These are phyloP conservation scores for Anser cygnoides DNA, from an alignment of 2,113 vertebrate species.

Conservation along the genomic window DNA sequence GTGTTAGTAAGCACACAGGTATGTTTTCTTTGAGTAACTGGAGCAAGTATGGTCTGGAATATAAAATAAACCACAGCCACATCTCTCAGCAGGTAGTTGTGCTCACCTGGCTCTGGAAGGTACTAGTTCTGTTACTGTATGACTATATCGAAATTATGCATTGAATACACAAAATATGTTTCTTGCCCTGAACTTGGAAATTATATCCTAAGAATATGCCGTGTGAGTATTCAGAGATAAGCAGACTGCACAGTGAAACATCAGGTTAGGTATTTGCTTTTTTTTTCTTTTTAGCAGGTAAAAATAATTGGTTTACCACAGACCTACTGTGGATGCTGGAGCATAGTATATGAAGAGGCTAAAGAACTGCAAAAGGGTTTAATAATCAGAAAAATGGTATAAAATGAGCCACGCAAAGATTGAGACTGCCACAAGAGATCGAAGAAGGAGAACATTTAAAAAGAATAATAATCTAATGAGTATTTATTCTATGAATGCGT, in stretches of 20 bases:
- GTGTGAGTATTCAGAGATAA: background rate
- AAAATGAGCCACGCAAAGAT: fast-evolving
- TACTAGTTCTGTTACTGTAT: background rate
- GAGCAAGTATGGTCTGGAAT: background rate
- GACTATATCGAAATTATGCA: background rate
- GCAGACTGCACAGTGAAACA: background rate
- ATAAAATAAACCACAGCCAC: background rate
- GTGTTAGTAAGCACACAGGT: background rate
- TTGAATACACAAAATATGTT: background rate
- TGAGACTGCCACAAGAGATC: background rate
- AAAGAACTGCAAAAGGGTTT: background rate
- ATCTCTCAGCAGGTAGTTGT: background rate
- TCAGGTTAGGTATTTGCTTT: background rate
- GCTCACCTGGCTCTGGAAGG: background rate
- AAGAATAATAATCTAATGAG: background rate
- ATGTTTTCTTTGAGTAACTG: background rate
- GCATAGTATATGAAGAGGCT: background rate
- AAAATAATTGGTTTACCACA: background rate
- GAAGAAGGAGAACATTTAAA: background rate
- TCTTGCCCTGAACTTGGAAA: background rate
- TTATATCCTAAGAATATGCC: background rate
- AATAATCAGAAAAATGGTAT: background rate
- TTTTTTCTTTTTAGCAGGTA: background rate
- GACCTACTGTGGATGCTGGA: background rate
- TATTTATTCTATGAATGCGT: background rate